Evolutionary conservation across 2,113 vertebrate species (phyloP).

Genomic region (Odontesthes bonariensis): DNA sequence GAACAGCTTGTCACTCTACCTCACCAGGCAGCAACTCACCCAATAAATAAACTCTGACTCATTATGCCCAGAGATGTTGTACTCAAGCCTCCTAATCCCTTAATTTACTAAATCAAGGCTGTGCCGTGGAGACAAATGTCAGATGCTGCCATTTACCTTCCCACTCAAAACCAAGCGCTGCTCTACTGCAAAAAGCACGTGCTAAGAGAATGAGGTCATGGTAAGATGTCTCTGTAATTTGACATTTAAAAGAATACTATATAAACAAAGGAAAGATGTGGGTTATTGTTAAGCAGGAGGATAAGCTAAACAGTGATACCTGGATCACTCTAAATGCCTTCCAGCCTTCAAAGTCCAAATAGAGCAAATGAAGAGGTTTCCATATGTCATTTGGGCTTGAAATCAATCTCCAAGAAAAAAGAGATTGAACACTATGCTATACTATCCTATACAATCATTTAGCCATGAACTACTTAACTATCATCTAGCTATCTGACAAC

Average conservation of each 20-base stretch:
- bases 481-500: too few species aligned
- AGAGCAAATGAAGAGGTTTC: too few species aligned
- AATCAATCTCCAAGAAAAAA: too few species aligned
- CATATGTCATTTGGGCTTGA: too few species aligned
- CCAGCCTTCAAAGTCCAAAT: too few species aligned
- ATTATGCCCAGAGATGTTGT: constrained; percentile 14
- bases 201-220: not conserved
- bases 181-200: not conserved
- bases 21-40: not conserved
- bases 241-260: constrained; percentile 5
- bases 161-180: constrained; percentile 20
- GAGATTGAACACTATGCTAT: too few species aligned
- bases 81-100: constrained; percentile 23
- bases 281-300: too few species aligned
- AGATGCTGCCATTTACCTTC: constrained; percentile 6
- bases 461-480: too few species aligned
- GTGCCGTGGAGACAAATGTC: constrained; percentile 6
- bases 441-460: too few species aligned
- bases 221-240: not conserved
- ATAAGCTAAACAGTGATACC: too few species aligned
- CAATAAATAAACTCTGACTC: constrained; percentile 22
- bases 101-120: constrained; percentile 32
- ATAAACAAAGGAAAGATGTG: constrained; percentile 3
- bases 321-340: too few species aligned
- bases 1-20: not conserved